These are phyloP conservation scores for Collichthys lucidus DNA, from an alignment of 2,113 vertebrate genomes.

Conservation along the genomic window DNA sequence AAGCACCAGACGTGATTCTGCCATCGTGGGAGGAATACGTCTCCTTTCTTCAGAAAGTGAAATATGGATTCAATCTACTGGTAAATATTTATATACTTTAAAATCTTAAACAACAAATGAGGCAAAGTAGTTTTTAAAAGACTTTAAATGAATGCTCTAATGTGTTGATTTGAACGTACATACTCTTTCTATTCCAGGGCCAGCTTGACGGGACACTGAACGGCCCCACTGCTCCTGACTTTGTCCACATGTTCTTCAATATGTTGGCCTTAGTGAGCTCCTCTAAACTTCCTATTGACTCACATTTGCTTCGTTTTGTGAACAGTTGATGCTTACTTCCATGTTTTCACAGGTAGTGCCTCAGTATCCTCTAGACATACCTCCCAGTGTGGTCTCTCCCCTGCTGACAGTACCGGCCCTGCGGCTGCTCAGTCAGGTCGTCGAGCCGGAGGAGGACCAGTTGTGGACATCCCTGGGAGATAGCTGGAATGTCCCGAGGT, in stretches of 20 bases:
- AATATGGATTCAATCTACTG: constrained; percentile 90
- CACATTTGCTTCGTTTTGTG: not conserved
- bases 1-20: constrained; percentile 37
- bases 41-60: constrained; percentile 89
- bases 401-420: constrained; percentile 84
- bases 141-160: not conserved
- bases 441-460: constrained; percentile 62
- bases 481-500: constrained; percentile 87
- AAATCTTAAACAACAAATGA: not conserved
- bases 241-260: constrained; percentile 84
- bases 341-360: constrained; percentile 69
- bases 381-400: constrained; percentile 79
- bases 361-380: constrained; percentile 77
- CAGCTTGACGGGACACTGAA: constrained; percentile 68
- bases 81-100: constrained; percentile 78
- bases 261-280: constrained; percentile 84
- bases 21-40: constrained; percentile 73
- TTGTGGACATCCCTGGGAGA: constrained; percentile 85
- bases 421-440: constrained; percentile 75
- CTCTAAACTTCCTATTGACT: not conserved
- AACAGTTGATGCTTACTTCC: not conserved
- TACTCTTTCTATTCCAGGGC: constrained; percentile 73
- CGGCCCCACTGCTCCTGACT: constrained; percentile 71
- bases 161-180: not conserved
- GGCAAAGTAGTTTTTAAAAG: not conserved